These are phyloP conservation scores for Myathropa florea DNA, from an alignment of 2,888 invertebrate genomes.

Conservation along the genomic window DNA sequence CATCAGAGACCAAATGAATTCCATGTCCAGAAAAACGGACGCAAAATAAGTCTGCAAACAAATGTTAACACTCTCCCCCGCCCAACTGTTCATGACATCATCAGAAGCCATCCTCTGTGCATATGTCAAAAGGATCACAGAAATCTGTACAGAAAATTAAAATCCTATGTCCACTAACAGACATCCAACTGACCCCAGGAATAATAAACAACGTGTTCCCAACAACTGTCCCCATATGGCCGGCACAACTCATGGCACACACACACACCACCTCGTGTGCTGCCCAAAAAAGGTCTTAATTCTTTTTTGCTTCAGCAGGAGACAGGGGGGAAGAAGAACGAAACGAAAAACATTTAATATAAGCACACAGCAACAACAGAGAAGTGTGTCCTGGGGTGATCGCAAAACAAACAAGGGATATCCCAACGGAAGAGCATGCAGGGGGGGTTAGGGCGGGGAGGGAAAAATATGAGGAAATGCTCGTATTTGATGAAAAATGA, in stretches of 20 bases:
- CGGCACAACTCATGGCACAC: neutral
- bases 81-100: neutral
- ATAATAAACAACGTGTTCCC: constrained; percentile 40
- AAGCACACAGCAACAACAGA: constrained; percentile 8
- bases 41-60: neutral
- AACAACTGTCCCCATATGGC: constrained; percentile 9
- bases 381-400: constrained; percentile 24
- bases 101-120: neutral
- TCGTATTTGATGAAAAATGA: constrained; percentile 8
- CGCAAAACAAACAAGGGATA: constrained; percentile 23
- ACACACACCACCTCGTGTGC: neutral
- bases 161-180: constrained; percentile 25
- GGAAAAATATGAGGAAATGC: neutral
- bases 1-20: too few relatives aligned
- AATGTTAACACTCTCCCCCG: neutral
- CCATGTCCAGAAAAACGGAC: too few relatives aligned
- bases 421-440: neutral
- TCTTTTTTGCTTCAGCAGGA: neutral
- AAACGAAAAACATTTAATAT: neutral
- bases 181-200: constrained; percentile 40
- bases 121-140: constrained; percentile 16
- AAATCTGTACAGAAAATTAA: neutral
- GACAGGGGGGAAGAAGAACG: neutral
- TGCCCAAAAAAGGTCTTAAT: constrained; percentile 27
- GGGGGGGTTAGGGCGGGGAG: too few relatives aligned